phyloP scores from a whole-genome alignment of 2,113 vertebrate genomes.

The Hoplias malabaricus region DNA sequence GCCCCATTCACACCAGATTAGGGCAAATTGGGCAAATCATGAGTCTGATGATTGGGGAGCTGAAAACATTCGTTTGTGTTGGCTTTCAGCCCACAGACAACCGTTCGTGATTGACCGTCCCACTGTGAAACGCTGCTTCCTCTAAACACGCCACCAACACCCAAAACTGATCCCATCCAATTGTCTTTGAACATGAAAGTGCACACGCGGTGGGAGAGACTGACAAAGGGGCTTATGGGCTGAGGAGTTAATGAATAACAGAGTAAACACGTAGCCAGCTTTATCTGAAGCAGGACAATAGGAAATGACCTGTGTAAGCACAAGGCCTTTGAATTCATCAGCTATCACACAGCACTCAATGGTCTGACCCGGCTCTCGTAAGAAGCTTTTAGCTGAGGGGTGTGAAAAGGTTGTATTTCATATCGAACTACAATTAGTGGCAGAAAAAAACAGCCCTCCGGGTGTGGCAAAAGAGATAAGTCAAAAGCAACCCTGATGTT shows the following conservation, averaged over 20 bases:
- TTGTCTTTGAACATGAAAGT: background rate
- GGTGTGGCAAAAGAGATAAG: slow-evolving; percentile 23
- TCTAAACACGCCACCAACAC: background rate
- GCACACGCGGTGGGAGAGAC: background rate
- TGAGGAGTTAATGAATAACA: background rate
- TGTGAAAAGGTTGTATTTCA: background rate
- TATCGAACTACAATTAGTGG: background rate
- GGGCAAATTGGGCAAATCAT: slow-evolving; percentile 68
- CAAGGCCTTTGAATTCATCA: background rate
- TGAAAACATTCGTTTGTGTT: slow-evolving; percentile 59
- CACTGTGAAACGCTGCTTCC: slow-evolving; percentile 33
- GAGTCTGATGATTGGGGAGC: slow-evolving; percentile 62
- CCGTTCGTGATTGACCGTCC: slow-evolving; percentile 37
- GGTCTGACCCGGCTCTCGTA: background rate
- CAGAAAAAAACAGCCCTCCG: slow-evolving; percentile 22
- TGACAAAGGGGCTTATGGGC: background rate
- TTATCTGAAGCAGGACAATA: background rate
- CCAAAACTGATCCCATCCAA: background rate
- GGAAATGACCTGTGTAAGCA: background rate
- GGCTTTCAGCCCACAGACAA: slow-evolving; percentile 42
- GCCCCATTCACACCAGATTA: slow-evolving; percentile 70
- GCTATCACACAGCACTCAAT: background rate
- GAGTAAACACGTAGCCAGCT: background rate
- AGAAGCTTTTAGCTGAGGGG: background rate
- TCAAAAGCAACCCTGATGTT: slow-evolving; percentile 37